These are phyloP conservation scores for Pempheris klunzingeri DNA, from an alignment of 2,797 vertebrate genomes.

Conservation along the genomic window DNA sequence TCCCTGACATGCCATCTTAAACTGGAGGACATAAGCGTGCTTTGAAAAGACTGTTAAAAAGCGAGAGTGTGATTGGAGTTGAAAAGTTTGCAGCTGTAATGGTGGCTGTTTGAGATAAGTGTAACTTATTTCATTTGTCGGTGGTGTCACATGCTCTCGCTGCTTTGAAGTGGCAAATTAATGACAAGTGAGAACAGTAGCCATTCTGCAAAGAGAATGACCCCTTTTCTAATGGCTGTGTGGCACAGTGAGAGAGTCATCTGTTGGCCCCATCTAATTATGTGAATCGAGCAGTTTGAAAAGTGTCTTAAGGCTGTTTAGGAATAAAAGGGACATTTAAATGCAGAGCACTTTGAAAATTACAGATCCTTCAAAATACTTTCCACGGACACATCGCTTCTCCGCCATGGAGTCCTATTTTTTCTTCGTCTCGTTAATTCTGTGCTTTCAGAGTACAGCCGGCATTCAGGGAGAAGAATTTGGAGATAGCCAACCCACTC, in stretches of 20 bases:
- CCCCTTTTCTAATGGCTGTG: slow-evolving; percentile 94
- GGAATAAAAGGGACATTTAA: slow-evolving; percentile 99
- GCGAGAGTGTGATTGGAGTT: slow-evolving; percentile 68
- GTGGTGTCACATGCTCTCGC: slow-evolving; percentile 89
- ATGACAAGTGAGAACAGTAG: slow-evolving; percentile 95
- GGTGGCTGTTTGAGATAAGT: slow-evolving; percentile 94
- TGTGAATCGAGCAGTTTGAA: slow-evolving; percentile 93
- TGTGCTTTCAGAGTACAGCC: slow-evolving; percentile 90
- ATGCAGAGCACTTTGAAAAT: slow-evolving; percentile 96
- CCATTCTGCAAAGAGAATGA: slow-evolving; percentile 95
- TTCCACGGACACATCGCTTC: slow-evolving; percentile 88
- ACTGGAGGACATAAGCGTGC: slow-evolving; percentile 57
- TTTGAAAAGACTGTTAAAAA: slow-evolving; percentile 66
- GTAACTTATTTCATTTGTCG: slow-evolving; percentile 94
- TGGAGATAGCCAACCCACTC: slow-evolving; percentile 30
- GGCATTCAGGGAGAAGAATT: slow-evolving; percentile 72
- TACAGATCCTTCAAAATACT: slow-evolving; percentile 96
- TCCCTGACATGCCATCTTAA: slow-evolving; percentile 54
- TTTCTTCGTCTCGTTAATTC: slow-evolving; percentile 86
- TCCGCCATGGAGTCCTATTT: slow-evolving; percentile 37
- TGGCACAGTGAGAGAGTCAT: slow-evolving; percentile 80
- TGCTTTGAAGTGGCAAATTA: slow-evolving; percentile 99
- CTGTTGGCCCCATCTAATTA: slow-evolving; percentile 98
- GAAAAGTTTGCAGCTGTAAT: slow-evolving; percentile 92
- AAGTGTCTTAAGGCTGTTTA: slow-evolving; percentile 98